These are phyloP conservation scores for Pheosia gnoma DNA, from an alignment of 2,888 invertebrate genomes.

Conservation along the genomic window DNA sequence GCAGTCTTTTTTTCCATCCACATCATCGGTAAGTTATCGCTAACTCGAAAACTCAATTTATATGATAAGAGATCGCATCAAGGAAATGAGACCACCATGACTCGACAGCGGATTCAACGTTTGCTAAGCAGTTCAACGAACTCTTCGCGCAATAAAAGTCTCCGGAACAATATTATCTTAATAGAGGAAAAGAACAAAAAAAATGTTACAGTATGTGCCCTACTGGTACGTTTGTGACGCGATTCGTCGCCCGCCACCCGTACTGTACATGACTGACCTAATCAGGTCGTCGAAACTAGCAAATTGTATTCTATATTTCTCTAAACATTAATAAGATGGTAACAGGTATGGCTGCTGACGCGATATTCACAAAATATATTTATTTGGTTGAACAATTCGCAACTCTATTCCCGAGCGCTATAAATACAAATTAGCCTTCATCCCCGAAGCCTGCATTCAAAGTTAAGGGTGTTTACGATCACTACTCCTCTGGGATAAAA, in stretches of 20 bases:
- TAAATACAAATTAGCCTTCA: slow-evolving; percentile 47
- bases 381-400: neutral
- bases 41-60: neutral
- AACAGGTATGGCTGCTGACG: no score
- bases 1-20: neutral
- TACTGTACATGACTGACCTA: no score
- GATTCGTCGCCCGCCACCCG: no score
- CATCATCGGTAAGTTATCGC: neutral
- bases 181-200: neutral
- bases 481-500: neutral
- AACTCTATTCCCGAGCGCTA: slow-evolving; percentile 19
- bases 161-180: no score
- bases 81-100: neutral
- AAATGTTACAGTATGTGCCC: no score
- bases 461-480: slow-evolving; percentile 25
- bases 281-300: no score
- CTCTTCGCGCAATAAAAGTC: no score
- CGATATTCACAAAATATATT: neutral
- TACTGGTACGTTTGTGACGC: no score
- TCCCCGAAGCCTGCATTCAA: slow-evolving; percentile 29
- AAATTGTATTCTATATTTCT: no score
- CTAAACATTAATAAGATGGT: no score
- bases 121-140: no score
- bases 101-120: neutral
- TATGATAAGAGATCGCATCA: neutral